phyloP scores from a whole-genome alignment of 2,888 invertebrate genomes.

The Tolmerus cingulatus region DNA sequence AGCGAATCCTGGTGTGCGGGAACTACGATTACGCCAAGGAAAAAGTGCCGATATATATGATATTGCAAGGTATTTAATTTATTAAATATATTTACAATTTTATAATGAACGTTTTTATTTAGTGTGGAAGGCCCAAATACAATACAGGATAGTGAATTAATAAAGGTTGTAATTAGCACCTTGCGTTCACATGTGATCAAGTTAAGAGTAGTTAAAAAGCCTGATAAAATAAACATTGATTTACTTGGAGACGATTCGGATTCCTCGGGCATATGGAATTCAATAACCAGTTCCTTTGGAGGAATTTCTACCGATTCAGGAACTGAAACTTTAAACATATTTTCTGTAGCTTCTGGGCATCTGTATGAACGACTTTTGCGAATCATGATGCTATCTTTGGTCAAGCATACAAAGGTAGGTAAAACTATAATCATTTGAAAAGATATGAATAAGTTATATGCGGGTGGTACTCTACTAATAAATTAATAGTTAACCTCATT shows the following conservation, averaged over 20 bases:
- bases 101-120: neutral
- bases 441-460: neutral
- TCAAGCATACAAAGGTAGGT: slow-evolving; percentile 85
- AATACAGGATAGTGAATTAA: slow-evolving; percentile 61
- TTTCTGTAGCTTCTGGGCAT: slow-evolving; percentile 98
- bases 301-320: slow-evolving; percentile 75
- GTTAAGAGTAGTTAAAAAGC: slow-evolving; percentile 88
- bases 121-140: slow-evolving; percentile 66
- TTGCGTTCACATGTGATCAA: slow-evolving; percentile 87
- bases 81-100: neutral
- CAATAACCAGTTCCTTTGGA: slow-evolving; percentile 79
- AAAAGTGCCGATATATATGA: slow-evolving; percentile 95
- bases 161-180: slow-evolving; percentile 60
- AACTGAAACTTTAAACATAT: slow-evolving; percentile 91
- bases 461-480: neutral
- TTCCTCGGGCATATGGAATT: slow-evolving; percentile 87
- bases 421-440: neutral
- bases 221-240: slow-evolving; percentile 86
- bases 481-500: neutral
- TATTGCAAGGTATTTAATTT: slow-evolving; percentile 72
- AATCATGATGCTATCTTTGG: slow-evolving; percentile 98
- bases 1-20: slow-evolving; percentile 97
- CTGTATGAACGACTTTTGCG: slow-evolving; percentile 94
- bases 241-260: slow-evolving; percentile 83
- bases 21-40: slow-evolving; percentile 86